phyloP scores from a whole-genome alignment of 2,797 vertebrate species.

The Gouania willdenowi region DNA sequence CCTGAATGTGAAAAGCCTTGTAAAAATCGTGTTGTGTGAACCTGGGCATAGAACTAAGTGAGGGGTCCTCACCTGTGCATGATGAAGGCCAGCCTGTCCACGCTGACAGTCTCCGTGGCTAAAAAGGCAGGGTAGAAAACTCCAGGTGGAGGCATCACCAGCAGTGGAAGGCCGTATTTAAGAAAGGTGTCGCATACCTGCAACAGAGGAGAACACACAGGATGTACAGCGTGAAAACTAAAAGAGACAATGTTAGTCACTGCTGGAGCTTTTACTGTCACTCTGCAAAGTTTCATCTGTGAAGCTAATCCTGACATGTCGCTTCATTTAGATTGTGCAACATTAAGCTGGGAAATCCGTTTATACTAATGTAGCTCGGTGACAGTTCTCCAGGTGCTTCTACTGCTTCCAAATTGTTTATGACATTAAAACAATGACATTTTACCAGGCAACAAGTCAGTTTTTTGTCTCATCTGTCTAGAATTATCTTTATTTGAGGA shows the following conservation, averaged over 20 bases:
- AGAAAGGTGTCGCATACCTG: constrained; percentile 91
- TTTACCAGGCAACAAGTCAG: not conserved
- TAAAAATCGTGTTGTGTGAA: constrained; percentile 2
- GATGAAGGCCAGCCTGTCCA: constrained; percentile 88
- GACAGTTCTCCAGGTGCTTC: too few species aligned
- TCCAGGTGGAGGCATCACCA: constrained; percentile 84
- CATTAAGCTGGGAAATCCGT: not conserved
- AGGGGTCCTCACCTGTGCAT: constrained; percentile 83
- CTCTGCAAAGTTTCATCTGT: not conserved
- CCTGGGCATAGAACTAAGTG: constrained; percentile 3
- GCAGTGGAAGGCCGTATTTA: constrained; percentile 82
- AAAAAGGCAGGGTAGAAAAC: constrained; percentile 89
- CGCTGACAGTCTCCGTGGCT: constrained; percentile 77
- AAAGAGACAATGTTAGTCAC: not conserved
- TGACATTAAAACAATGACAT: too few species aligned
- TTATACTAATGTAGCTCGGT: not conserved
- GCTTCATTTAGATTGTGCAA: not conserved
- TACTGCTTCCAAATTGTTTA: too few species aligned
- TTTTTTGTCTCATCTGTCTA: too few species aligned
- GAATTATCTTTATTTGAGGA: too few species aligned
- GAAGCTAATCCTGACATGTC: not conserved
- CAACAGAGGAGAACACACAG: not conserved
- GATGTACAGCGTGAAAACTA: not conserved
- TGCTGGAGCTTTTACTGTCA: not conserved
- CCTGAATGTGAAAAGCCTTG: constrained; percentile 3